Evolutionary conservation across 2,888 invertebrate species (phyloP).

Genomic region (Empis stercorea): DNA sequence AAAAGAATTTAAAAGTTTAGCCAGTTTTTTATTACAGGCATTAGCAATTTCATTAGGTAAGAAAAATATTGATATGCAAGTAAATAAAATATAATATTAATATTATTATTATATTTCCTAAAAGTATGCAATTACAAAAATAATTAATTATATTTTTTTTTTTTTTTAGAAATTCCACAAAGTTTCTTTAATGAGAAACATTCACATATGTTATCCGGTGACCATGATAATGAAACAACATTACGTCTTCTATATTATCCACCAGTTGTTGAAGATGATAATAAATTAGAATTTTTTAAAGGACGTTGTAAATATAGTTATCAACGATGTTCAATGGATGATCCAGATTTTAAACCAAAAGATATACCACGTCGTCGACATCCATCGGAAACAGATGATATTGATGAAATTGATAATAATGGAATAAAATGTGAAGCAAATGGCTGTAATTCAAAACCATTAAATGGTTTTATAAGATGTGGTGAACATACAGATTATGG

Average conservation of each 20-base stretch:
- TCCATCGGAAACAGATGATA: slow-evolving; percentile 14
- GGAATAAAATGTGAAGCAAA: slow-evolving; percentile 15
- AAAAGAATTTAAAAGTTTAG: slow-evolving; percentile 53
- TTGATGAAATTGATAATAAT: slow-evolving; percentile 17
- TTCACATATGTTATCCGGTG: slow-evolving; percentile 49
- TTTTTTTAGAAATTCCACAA: slow-evolving; percentile 43
- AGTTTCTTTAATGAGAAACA: slow-evolving; percentile 51
- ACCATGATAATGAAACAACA: slow-evolving; percentile 49
- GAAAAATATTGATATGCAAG: no score
- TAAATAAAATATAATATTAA: background rate
- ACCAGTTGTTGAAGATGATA: slow-evolving; percentile 48
- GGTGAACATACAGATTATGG: slow-evolving; percentile 64
- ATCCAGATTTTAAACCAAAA: slow-evolving; percentile 34
- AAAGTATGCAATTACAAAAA: background rate
- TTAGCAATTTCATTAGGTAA: slow-evolving; percentile 46
- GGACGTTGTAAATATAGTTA: slow-evolving; percentile 36
- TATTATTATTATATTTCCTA: no score
- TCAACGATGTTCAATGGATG: slow-evolving; percentile 32
- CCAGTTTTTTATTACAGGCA: slow-evolving; percentile 50
- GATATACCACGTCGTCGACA: slow-evolving; percentile 21
- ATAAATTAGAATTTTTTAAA: slow-evolving; percentile 37
- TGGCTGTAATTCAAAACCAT: slow-evolving; percentile 30
- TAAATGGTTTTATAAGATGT: slow-evolving; percentile 42
- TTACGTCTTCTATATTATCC: slow-evolving; percentile 63
- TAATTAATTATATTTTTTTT: background rate